phyloP scores from a whole-genome alignment of 1,140 invertebrate species.

The Philopotamus ludificatus region DNA sequence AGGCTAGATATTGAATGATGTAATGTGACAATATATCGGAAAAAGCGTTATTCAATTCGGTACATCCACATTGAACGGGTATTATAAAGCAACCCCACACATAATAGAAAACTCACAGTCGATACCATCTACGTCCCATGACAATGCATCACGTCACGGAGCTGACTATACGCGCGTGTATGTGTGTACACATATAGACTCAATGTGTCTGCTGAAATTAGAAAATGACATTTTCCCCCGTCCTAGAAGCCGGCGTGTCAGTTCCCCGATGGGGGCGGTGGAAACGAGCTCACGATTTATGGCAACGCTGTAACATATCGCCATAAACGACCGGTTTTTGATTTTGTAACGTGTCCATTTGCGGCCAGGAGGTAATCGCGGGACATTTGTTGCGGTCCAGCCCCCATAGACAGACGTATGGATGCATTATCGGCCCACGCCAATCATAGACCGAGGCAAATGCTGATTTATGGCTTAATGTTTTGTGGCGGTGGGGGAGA shows the following conservation, averaged over 20 bases:
- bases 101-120: no score
- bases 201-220: neutral
- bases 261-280: neutral
- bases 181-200: no score
- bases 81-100: no score
- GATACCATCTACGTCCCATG: no score
- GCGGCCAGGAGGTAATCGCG: neutral
- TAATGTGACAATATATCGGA: no score
- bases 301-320: neutral
- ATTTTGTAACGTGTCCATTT: constrained; percentile 10
- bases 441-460: neutral
- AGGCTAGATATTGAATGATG: no score
- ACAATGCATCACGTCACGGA: no score
- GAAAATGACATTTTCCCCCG: neutral
- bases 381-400: constrained; percentile 3
- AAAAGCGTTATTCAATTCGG: no score
- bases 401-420: neutral
- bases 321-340: constrained; percentile 9
- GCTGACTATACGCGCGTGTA: no score
- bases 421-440: neutral
- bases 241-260: neutral
- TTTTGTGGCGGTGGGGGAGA: no score
- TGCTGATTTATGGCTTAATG: constrained; percentile 10
- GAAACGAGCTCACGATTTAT: constrained; percentile 1
- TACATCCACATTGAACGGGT: no score